Evolutionary conservation across 2,113 vertebrate genomes (phyloP).

Genomic region (Shinisaurus crocodilurus): DNA sequence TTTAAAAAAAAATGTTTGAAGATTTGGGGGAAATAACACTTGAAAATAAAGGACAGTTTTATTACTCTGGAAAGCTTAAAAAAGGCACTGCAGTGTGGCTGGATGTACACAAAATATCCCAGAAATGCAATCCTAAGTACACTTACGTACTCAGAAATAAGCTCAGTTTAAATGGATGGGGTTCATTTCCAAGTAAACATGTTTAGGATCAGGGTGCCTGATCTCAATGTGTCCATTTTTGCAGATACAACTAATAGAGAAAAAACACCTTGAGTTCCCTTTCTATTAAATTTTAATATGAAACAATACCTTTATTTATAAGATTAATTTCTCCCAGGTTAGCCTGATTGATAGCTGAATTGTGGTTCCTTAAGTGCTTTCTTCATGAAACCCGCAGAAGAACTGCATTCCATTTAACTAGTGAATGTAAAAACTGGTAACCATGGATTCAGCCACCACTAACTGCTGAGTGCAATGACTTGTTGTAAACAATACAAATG

Average conservation of each 20-base stretch:
- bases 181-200: not conserved
- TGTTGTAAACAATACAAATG: slow-evolving; percentile 87
- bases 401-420: slow-evolving; percentile 84
- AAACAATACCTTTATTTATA: slow-evolving; percentile 69
- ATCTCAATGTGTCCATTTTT: slow-evolving; percentile 61
- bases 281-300: slow-evolving; percentile 77
- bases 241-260: slow-evolving; percentile 51
- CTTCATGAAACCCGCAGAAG: slow-evolving; percentile 76
- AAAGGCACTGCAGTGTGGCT: slow-evolving; percentile 50
- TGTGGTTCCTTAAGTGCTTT: slow-evolving; percentile 80
- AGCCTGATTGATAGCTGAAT: slow-evolving; percentile 80
- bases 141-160: slow-evolving; percentile 11
- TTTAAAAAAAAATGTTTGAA: slow-evolving; percentile 58
- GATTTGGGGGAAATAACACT: slow-evolving; percentile 17
- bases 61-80: slow-evolving; percentile 63
- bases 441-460: slow-evolving; percentile 83
- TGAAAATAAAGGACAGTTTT: slow-evolving; percentile 61
- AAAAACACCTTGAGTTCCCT: slow-evolving; percentile 56
- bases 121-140: slow-evolving; percentile 36
- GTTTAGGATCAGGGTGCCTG: not conserved
- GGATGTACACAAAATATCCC: slow-evolving; percentile 67
- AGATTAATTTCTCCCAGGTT: slow-evolving; percentile 85
- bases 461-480: slow-evolving; percentile 81
- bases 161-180: not conserved
- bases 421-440: slow-evolving; percentile 84